These are phyloP conservation scores for Cassiopea xamachana DNA, from an alignment of 30 jellyfish, hydroid and myxozoan genomes.

Conservation along the genomic window DNA sequence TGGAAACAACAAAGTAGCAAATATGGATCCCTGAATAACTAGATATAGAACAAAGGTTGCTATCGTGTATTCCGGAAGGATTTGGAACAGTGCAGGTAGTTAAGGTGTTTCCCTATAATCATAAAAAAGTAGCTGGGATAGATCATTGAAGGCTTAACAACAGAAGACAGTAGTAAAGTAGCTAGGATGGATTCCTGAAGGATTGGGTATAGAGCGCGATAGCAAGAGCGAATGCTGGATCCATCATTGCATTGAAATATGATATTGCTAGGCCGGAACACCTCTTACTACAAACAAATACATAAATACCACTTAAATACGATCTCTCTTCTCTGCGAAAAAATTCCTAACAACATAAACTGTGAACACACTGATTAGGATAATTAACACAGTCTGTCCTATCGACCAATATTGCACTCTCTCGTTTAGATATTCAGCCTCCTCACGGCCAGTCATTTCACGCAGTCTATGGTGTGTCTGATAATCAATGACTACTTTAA, in stretches of 20 bases:
- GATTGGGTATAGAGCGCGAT: not conserved
- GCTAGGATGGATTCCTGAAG: no score
- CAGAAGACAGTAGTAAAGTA: no score
- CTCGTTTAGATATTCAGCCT: constrained; percentile 91
- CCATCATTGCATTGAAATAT: not conserved
- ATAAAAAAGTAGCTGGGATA: no score
- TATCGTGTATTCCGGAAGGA: no score
- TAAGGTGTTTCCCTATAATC: no score
- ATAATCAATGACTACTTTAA: constrained; percentile 90
- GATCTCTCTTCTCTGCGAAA: constrained; percentile 94
- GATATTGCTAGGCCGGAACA: not conserved
- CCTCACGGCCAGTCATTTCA: constrained; percentile 93
- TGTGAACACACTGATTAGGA: constrained; percentile 68
- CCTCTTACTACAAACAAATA: not conserved
- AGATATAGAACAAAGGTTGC: no score
- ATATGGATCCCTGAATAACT: no score
- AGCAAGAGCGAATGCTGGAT: not conserved
- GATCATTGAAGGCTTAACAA: no score
- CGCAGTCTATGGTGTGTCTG: constrained; percentile 98
- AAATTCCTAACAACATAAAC: constrained; percentile 87
- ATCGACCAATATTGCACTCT: constrained; percentile 98
- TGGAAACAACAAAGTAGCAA: no score
- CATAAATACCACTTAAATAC: constrained; percentile 51
- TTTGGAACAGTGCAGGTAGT: no score
- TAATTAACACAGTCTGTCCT: constrained; percentile 87